Evolutionary conservation across 2,113 vertebrate genomes (phyloP).

Genomic region (Periophthalmodon schlosseri): DNA sequence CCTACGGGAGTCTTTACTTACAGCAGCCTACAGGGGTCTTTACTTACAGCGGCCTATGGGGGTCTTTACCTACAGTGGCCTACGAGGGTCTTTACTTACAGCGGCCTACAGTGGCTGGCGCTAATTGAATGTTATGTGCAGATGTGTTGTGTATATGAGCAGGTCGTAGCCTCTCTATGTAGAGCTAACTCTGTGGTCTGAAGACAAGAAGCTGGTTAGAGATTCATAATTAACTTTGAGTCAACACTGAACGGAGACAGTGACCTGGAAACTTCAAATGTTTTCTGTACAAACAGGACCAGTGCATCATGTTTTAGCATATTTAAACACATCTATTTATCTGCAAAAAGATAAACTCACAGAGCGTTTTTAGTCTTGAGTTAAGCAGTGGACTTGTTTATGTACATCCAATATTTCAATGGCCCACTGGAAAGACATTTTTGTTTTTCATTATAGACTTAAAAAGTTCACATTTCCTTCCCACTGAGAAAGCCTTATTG

Average conservation of each 20-base stretch:
- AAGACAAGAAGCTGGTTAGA: neutral
- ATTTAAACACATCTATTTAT: no score
- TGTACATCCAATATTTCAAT: no score
- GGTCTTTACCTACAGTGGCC: no score
- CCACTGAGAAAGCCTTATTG: neutral
- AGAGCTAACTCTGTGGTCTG: neutral
- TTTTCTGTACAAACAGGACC: neutral
- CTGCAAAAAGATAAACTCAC: no score
- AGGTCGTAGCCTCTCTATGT: neutral
- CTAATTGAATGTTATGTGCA: neutral
- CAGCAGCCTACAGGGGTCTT: no score
- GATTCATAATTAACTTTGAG: neutral
- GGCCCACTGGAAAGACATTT: no score
- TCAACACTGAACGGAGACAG: neutral
- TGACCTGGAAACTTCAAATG: neutral
- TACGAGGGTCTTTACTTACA: neutral
- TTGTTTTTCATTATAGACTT: no score
- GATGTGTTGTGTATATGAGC: slow-evolving; percentile 2
- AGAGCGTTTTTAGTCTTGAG: no score
- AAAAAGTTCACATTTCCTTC: neutral
- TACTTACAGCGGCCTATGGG: neutral
- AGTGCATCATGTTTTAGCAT: neutral
- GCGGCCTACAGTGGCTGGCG: neutral
- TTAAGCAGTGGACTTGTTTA: no score
- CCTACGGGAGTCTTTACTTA: no score